A percentile compares a stretch with the other conserved stretches of the same genome.
phyloP scores from a whole-genome alignment of 2,113 vertebrate genomes.

The Neolamprologus variostigma region DNA sequence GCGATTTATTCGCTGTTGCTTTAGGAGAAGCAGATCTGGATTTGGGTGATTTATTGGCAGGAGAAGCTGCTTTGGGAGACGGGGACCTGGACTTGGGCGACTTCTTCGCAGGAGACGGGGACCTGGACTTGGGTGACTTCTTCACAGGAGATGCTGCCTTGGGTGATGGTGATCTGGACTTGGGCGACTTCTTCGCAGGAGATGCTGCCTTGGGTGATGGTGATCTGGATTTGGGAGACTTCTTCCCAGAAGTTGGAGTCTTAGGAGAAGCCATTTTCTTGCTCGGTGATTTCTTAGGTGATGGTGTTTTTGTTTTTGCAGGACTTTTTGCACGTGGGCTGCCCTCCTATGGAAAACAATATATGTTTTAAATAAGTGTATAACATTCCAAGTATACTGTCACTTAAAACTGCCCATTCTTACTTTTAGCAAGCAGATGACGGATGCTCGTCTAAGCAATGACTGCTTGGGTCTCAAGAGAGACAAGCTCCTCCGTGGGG shows the following conservation, averaged over 20 bases:
- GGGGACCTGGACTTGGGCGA: background rate
- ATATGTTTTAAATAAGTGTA: background rate
- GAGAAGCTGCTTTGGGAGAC: slow-evolving; percentile 6
- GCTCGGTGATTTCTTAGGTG: slow-evolving; percentile 2
- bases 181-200: background rate
- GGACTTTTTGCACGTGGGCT: background rate
- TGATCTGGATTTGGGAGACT: background rate
- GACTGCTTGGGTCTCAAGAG: slow-evolving; percentile 36
- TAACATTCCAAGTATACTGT: fast-evolving
- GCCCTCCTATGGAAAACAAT: background rate
- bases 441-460: slow-evolving; percentile 72
- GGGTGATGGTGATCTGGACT: background rate
- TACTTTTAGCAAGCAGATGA: slow-evolving; percentile 66
- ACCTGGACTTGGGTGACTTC: no score
- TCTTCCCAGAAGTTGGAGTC: background rate
- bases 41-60: background rate
- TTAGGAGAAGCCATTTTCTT: slow-evolving; percentile 2
- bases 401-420: background rate
- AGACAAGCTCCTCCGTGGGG: slow-evolving; percentile 68
- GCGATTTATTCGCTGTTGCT: background rate
- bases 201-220: slow-evolving; percentile 1
- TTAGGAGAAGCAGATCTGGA: background rate
- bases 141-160: no score
- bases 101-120: background rate
- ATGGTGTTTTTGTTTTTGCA: slow-evolving; percentile 8